Base-by-base conservation (phyloP, 2,113 vertebrate genomes). In the Tupaia tana region DNA sequence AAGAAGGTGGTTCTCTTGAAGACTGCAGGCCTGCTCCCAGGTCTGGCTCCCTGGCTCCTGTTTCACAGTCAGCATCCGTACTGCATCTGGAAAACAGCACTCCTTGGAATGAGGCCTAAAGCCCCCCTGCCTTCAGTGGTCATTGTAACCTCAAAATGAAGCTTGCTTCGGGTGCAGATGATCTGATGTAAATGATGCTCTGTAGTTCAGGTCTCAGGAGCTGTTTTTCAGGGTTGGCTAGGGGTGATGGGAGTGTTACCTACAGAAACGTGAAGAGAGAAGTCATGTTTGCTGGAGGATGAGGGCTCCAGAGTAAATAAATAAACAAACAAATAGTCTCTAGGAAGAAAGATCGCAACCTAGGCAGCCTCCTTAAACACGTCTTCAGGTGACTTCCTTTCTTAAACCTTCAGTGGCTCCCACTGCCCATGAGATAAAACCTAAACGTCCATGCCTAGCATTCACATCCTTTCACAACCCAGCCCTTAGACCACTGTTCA, bases 1-100 rank as follows among this genome's bases (percentile, higher is more conserved):
- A 24, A 89, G 91, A 87, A 93, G 91, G 84, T 94, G 91, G 86
- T 89, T 89, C 96, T 97, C 96, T 16, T 83, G 97, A 56, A 97
- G 82, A 67, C 66, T 64, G 56, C 71, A 96, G 91, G 59, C 43
- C 19, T 52, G 95, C 0, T 86, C 71, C 95, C 83, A 89, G 14
- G 80, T 59, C 58, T 94, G 82, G 89, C 52, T 95, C 8, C 24
- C 66, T 31, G 66, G 89, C 43, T 98, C 89, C 15, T 90, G 92
- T 91, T 98, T 97, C 74, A 96, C 13, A 0, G 64, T 58, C 56
- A 81, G 52, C 0, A 24, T 16, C 77, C 86, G 7, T 80, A 58
- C 29, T 87, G 97, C 58, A 91, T 95, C 86, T 94, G 94, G 12
- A 82, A 71, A 80, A 69, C 90, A 69, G 89, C 59, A 31, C 9